Evolutionary conservation across 1,140 invertebrate species (phyloP), one percentile per base, ranked within the genome.

Genomic region (Brachionus rotundiformis): DNA sequence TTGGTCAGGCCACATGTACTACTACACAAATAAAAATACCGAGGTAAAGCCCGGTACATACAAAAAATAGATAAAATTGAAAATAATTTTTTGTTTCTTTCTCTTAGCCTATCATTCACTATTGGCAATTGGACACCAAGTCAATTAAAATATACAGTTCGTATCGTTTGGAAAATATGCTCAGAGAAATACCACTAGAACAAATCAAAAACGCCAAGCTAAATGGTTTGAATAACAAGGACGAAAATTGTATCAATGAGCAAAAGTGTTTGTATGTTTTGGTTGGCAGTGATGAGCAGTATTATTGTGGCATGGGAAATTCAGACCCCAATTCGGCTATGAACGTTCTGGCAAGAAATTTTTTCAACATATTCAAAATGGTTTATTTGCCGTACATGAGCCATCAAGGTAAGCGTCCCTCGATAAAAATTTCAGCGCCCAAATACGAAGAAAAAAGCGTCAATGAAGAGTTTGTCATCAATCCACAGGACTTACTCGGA

Each of bases 321-420:
- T 29, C 47, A 5, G 59, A 63, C 23, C 47, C 29, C 0, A 63
- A 79, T 16, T 79, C 44, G 25, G n/a, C 47, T 10, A 79, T 79
- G 27, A 79, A 79, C 29, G 59, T 79, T 29, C 25, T 59, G 19
- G 76, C 76, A 5, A 54, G 76, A 39, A 79, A 79, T 29, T 79
- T 79, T 63, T 79, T 36, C n/a, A 79, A 79, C 47, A 79, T 79
- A 23, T 79, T 79, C 31, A 79, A 79, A 79, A 79, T 79, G 76
- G 76, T 59, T 8, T 79, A 59, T 79, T 59, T 79, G 33, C 76
- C 76, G 3, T 79, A 79, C 29, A 49, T 16, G 16, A 23, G 31
- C 31, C 76, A 49, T 23, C 36, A 79, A 47, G 47, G 76, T 3
- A 59, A 33, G 7, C 76, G 76, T 39, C 44, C 33, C 19, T 79